These are phyloP conservation scores for Myripristis jacobus DNA, from an alignment of 2,797 vertebrate species.

Conservation along the genomic window DNA sequence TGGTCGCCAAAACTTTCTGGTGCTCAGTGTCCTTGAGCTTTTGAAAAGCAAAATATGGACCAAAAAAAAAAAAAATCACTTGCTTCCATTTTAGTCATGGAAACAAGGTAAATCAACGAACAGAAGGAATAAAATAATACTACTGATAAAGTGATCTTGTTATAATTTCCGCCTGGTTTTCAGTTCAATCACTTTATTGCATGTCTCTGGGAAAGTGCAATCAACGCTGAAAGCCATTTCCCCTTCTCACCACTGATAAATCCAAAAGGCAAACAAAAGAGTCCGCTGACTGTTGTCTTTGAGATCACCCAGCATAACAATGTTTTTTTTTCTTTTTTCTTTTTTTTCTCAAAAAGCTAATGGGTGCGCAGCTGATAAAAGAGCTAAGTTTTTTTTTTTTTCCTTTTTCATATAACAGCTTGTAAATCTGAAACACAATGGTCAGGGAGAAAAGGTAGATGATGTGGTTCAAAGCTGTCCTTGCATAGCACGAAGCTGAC, in stretches of 20 bases:
- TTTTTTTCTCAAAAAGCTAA: conserved; percentile 71
- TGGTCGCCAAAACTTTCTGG: conserved; percentile 47
- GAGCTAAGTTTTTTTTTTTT: conserved; percentile 82
- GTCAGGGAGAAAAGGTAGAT: conserved; percentile 71
- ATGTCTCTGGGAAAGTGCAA: conserved; percentile 91
- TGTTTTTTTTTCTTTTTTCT: conserved; percentile 26
- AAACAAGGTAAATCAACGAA: conserved; percentile 51
- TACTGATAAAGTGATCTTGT: conserved; percentile 50
- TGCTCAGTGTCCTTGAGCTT: conserved; percentile 40
- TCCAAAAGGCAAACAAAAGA: conserved; percentile 77
- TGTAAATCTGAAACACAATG: conserved; percentile 76
- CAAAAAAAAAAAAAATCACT: conserved; percentile 42
- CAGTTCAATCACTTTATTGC: conserved; percentile 87
- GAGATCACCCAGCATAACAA: conserved; percentile 76
- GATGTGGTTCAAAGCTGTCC: conserved; percentile 91
- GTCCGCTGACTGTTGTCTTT: conserved; percentile 67
- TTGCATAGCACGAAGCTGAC: conserved; percentile 99
- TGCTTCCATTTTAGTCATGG: conserved; percentile 33
- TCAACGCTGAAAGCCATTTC: conserved; percentile 90
- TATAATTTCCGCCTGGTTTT: conserved; percentile 59
- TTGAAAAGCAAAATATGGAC: conserved; percentile 36
- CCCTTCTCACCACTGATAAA: conserved; percentile 84
- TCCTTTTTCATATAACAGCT: conserved; percentile 84
- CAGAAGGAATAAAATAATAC: conserved; percentile 18
- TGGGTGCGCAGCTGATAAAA: conserved; percentile 87